phyloP scores from a whole-genome alignment of 2,888 invertebrate species.

The Nomada hirtipes region DNA sequence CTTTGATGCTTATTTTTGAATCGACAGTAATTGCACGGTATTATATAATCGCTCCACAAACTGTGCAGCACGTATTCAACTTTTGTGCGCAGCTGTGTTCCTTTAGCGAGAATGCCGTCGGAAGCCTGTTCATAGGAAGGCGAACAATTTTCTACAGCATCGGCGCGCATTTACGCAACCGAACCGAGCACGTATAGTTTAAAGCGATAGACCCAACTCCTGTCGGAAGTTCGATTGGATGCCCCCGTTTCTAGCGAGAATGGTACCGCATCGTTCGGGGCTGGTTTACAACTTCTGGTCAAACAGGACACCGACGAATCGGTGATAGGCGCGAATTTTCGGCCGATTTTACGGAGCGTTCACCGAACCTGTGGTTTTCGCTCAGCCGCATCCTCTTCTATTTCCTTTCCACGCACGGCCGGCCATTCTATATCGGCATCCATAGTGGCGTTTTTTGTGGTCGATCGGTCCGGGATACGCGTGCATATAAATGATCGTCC shows the following conservation, averaged over 20 bases:
- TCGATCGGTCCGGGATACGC: not conserved
- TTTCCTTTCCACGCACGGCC: conserved; percentile 9
- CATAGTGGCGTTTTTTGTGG: conserved; percentile 2
- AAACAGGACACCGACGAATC: conserved; percentile 26
- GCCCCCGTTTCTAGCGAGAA: conserved; percentile 4
- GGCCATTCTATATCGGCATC: conserved; percentile 14
- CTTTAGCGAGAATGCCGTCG: not conserved
- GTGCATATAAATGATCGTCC: too few species aligned
- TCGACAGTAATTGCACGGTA: not conserved
- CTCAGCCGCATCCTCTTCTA: conserved; percentile 30
- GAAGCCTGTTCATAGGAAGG: not conserved
- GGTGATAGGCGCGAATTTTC: conserved; percentile 40
- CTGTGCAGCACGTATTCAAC: too few species aligned
- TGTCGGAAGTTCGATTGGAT: not conserved
- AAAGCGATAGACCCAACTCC: not conserved
- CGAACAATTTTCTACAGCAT: not conserved
- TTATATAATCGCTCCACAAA: not conserved
- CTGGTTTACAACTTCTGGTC: conserved; percentile 35
- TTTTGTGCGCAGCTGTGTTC: not conserved
- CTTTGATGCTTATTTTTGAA: not conserved
- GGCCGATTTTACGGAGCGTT: conserved; percentile 50
- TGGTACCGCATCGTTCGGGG: conserved; percentile 51
- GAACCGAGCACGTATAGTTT: conserved; percentile 4
- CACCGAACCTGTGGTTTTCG: conserved; percentile 58
- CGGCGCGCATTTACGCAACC: not conserved